Percentiles rank a stretch among this genome's conserved stretches.
Evolutionary conservation across 2,797 vertebrate genomes (phyloP).

Genomic region (Sphaeramia orbicularis): DNA sequence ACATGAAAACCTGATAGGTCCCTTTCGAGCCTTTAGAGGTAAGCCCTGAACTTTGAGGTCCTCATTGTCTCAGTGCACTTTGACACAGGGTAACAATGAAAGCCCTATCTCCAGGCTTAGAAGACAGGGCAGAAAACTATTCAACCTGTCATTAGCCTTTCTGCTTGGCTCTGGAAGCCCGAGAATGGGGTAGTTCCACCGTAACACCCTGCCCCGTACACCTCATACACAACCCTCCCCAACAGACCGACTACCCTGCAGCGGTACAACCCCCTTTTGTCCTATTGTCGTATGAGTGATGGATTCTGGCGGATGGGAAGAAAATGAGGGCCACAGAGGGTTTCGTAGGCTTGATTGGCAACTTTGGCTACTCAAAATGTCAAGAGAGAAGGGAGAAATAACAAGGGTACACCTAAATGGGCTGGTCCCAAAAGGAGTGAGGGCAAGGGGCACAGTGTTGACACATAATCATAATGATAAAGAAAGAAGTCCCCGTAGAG

Average conservation of each 20-base stretch:
- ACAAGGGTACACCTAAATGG: slow-evolving; percentile 67
- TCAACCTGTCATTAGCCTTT: slow-evolving; percentile 79
- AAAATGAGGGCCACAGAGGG: slow-evolving; percentile 68
- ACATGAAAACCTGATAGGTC: slow-evolving; percentile 73
- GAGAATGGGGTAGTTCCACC: slow-evolving; percentile 78
- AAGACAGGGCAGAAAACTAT: slow-evolving; percentile 70
- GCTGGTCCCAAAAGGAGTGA: slow-evolving; percentile 51
- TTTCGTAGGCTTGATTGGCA: slow-evolving; percentile 79
- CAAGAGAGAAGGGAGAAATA: slow-evolving; percentile 71
- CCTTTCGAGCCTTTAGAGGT: slow-evolving; percentile 62
- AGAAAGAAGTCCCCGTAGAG: slow-evolving; percentile 72
- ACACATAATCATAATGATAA: slow-evolving; percentile 76
- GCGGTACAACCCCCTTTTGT: slow-evolving; percentile 77
- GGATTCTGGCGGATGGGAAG: slow-evolving; percentile 78
- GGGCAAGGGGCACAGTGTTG: slow-evolving; percentile 63
- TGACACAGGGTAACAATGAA: slow-evolving; percentile 78
- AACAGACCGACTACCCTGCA: slow-evolving; percentile 62
- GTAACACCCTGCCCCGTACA: slow-evolving; percentile 71
- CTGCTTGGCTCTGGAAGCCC: slow-evolving; percentile 61
- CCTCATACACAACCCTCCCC: slow-evolving; percentile 65
- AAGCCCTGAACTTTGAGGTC: slow-evolving; percentile 74
- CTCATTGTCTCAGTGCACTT: slow-evolving; percentile 75
- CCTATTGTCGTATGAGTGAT: slow-evolving; percentile 79
- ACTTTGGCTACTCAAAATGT: slow-evolving; percentile 78
- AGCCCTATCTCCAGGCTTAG: slow-evolving; percentile 70